These are phyloP conservation scores for Danio kyathit DNA, from an alignment of 2,797 vertebrate species.

Conservation along the genomic window DNA sequence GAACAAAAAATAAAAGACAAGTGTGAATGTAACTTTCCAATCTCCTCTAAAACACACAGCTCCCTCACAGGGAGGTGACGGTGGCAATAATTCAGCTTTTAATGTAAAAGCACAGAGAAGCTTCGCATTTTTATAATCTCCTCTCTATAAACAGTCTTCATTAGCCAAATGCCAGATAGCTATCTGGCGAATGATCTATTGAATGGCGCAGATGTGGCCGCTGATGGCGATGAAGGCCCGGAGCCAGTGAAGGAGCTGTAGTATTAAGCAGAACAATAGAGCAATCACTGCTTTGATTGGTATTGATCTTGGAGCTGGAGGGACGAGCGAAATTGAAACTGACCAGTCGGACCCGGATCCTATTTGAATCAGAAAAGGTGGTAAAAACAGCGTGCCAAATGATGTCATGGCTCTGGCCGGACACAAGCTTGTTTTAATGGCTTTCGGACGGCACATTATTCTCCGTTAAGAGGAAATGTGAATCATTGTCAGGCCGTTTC, in stretches of 20 bases:
- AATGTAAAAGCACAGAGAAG: slow-evolving; percentile 41
- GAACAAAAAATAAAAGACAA: not conserved
- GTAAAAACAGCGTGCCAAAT: slow-evolving; percentile 39
- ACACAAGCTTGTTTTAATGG: slow-evolving; percentile 31
- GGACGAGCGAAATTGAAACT: slow-evolving; percentile 58
- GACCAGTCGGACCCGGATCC: slow-evolving; percentile 56
- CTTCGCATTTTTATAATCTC: slow-evolving; percentile 46
- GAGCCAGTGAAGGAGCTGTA: slow-evolving; percentile 62
- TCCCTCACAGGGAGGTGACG: slow-evolving; percentile 11
- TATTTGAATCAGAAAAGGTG: slow-evolving; percentile 57
- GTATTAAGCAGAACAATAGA: slow-evolving; percentile 73
- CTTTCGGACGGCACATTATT: slow-evolving; percentile 58
- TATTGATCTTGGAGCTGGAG: slow-evolving; percentile 74
- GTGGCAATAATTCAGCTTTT: slow-evolving; percentile 38
- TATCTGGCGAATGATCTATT: slow-evolving; percentile 53
- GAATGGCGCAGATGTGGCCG: slow-evolving; percentile 56
- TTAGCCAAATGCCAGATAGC: slow-evolving; percentile 48
- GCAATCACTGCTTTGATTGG: slow-evolving; percentile 80
- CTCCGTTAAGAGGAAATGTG: slow-evolving; percentile 43
- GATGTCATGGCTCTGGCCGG: slow-evolving; percentile 49
- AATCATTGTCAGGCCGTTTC: slow-evolving; percentile 37
- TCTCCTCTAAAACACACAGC: slow-evolving; percentile 1
- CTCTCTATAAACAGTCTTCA: slow-evolving; percentile 55
- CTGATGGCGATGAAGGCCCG: slow-evolving; percentile 58
- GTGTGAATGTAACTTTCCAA: slow-evolving; percentile 18